These are phyloP conservation scores for Tamias sibiricus DNA, from an alignment of 2,113 vertebrate species.

Conservation along the genomic window DNA sequence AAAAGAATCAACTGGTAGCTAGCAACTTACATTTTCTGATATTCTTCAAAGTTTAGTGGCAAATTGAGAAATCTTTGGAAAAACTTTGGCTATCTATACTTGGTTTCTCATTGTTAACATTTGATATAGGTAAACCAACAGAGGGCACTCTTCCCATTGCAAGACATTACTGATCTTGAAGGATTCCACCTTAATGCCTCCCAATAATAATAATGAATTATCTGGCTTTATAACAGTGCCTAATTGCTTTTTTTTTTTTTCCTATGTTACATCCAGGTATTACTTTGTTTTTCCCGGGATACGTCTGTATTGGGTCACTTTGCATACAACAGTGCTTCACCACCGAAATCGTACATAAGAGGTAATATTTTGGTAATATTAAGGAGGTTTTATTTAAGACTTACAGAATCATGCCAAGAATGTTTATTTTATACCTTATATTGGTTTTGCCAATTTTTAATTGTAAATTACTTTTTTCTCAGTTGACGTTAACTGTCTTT, in stretches of 20 bases:
- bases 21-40: not conserved
- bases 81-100: not conserved
- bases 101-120: not conserved
- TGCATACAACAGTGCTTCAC: slow-evolving; percentile 95
- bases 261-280: slow-evolving; percentile 88
- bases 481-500: not conserved
- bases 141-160: slow-evolving; percentile 35
- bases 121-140: not conserved
- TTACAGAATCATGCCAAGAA: not conserved
- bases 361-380: slow-evolving; percentile 87
- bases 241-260: slow-evolving; percentile 52
- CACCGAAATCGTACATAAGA: slow-evolving; percentile 94
- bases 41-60: not conserved
- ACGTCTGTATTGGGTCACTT: slow-evolving; percentile 96
- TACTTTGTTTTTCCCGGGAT: slow-evolving; percentile 98
- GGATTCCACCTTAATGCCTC: not conserved
- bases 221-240: not conserved
- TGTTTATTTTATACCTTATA: slow-evolving; percentile 24
- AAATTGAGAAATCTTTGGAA: not conserved
- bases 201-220: not conserved
- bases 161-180: not conserved
- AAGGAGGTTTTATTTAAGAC: slow-evolving; percentile 45
- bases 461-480: slow-evolving; percentile 15
- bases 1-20: not conserved
- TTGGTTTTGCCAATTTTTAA: not conserved